Percentiles rank a stretch among this genome's conserved stretches.
These are phyloP conservation scores for Stegostoma tigrinum DNA, from an alignment of 2,113 vertebrate species.

Conservation along the genomic window DNA sequence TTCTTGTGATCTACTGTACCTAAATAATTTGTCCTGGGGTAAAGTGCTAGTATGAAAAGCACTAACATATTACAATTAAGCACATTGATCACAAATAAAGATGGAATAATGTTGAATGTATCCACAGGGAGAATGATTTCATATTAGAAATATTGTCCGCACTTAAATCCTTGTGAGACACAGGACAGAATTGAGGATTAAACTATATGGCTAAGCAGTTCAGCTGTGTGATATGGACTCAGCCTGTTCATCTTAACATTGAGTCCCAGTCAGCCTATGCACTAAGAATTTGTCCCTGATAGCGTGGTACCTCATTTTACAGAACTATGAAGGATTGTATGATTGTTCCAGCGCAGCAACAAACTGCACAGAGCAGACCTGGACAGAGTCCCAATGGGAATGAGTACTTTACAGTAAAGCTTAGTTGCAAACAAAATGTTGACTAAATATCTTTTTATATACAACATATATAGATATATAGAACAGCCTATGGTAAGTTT, in stretches of 20 bases:
- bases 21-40: neutral
- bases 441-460: neutral
- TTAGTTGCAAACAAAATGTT: neutral
- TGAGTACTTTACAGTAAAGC: neutral
- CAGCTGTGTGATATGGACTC: neutral
- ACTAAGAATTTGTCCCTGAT: neutral
- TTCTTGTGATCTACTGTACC: neutral
- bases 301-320: neutral
- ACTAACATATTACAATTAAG: neutral
- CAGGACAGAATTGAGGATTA: neutral
- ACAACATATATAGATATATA: neutral
- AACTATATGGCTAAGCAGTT: neutral
- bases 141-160: neutral
- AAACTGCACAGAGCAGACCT: neutral
- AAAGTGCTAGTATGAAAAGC: neutral
- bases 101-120: neutral
- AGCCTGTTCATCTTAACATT: neutral
- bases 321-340: neutral
- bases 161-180: neutral
- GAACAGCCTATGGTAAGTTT: neutral
- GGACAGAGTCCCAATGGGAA: constrained; percentile 1
- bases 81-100: too few species aligned
- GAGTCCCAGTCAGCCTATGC: neutral
- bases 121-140: neutral
- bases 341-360: neutral